Base-by-base conservation (phyloP, 2,113 vertebrate species). In the Phyllostomus discolor region DNA sequence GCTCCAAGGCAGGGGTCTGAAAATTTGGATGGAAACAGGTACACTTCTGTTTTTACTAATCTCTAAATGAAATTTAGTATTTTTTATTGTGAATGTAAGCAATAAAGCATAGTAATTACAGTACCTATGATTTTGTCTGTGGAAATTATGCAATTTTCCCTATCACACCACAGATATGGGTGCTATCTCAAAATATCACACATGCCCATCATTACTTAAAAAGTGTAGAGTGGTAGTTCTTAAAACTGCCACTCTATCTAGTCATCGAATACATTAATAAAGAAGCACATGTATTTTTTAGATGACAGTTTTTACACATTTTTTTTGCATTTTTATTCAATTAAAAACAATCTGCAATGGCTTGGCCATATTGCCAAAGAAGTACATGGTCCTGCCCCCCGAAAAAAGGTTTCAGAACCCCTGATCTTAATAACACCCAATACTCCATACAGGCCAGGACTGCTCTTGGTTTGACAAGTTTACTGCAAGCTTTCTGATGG, bases 201-300 rank as follows among this genome's bases (percentile, higher is more conserved):
- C 2, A 26, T 11, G 3, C 5, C 75, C 41, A 72, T 10, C 6
- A 57, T 8, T 50, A 46, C 50, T 85, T 94, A n/a, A 81, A 88
- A 91, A 69, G 93, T 43, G 41, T n/a, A n/a, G n/a, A n/a, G n/a
- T n/a, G 17, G 22, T 52, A 82, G 19, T 84, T 85, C 81, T 88
- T 92, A 80, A 15, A 67, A 2, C 72, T 38, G 31, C n/a, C 38
- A 41, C 85, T 48, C 54, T 10, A 73, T 50, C 15, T 69, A 7
- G 6, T 48, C 43, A 64, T 17, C 8, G 10, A 85, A n/a, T 41
- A 5, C 17, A 54, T 80, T 72, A 91, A 84, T 84, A 79, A 83
- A 83, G 43, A 76, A 31, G 4, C 15, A 52, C 52, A 57, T 69
- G 16, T 59, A 22, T 62, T 87, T 67, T 52, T 90, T 86, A 81